Percentiles rank a stretch among this genome's conserved stretches.
These are phyloP conservation scores for Microctenopoma stevenorrisi DNA, from an alignment of 2,797 vertebrate species.

Conservation along the genomic window DNA sequence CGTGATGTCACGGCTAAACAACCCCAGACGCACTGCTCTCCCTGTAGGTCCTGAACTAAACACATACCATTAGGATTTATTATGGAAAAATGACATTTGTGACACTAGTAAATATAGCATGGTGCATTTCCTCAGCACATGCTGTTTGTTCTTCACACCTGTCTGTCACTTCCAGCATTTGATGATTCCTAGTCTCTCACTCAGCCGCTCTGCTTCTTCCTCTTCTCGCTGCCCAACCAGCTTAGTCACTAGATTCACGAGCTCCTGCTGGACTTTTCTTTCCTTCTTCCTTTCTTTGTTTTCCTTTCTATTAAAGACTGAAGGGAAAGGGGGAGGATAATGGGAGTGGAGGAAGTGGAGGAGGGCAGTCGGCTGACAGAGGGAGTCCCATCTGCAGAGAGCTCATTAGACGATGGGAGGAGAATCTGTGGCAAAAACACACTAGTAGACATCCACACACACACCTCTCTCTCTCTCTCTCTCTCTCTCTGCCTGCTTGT, in stretches of 20 bases:
- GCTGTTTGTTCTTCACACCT: constrained; percentile 30
- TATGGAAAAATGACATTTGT: constrained; percentile 47
- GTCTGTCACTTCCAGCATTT: constrained; percentile 28
- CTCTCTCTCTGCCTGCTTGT: constrained; percentile 12
- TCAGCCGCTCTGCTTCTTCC: constrained; percentile 14
- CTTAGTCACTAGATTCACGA: constrained; percentile 13
- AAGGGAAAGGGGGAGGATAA: constrained; percentile 48
- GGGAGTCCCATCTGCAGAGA: constrained; percentile 77
- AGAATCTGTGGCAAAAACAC: constrained; percentile 56
- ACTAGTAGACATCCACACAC: constrained; percentile 50
- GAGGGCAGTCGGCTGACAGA: constrained; percentile 64
- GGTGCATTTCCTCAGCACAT: constrained; percentile 10
- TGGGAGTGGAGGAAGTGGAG: constrained; percentile 34
- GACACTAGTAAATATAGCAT: constrained; percentile 30
- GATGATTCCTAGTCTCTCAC: constrained; percentile 21
- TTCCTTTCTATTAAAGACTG: constrained; percentile 28
- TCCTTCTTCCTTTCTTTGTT: constrained; percentile 40
- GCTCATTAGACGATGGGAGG: constrained; percentile 76
- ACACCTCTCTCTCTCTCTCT: not conserved
- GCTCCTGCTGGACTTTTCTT: not conserved
- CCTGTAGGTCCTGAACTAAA: constrained; percentile 24
- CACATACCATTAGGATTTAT: constrained; percentile 42
- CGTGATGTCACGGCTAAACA: constrained; percentile 53
- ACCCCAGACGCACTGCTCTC: constrained; percentile 32
- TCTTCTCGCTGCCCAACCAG: constrained; percentile 11